Evolutionary conservation across 2,113 vertebrate genomes (phyloP).

Genomic region (Tragelaphus strepsiceros): DNA sequence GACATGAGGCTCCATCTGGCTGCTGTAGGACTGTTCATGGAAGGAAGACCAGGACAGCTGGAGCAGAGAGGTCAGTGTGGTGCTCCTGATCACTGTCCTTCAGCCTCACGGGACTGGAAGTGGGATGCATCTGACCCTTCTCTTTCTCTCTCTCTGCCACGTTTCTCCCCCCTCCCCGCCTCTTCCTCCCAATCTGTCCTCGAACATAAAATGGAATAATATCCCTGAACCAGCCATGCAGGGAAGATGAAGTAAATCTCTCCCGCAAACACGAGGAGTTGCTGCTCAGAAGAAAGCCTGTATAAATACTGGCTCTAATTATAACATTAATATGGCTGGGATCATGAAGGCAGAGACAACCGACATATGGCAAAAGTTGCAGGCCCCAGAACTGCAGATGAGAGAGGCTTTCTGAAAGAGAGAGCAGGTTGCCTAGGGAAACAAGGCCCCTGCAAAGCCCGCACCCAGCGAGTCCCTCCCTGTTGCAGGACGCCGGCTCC

Average conservation of each 20-base stretch:
- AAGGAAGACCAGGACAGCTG: rapidly evolving
- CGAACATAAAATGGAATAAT: conserved; percentile 10
- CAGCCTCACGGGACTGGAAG: neutral
- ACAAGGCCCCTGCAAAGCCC: neutral
- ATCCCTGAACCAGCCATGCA: neutral
- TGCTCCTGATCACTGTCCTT: rapidly evolving
- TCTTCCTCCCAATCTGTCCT: neutral
- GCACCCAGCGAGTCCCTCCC: neutral
- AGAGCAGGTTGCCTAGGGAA: conserved; percentile 57
- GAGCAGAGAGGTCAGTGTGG: rapidly evolving
- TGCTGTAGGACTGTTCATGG: too few relatives aligned
- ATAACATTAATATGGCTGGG: conserved; percentile 66
- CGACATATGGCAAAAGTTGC: conserved; percentile 61
- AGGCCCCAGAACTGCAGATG: conserved; percentile 50
- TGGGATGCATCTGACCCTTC: rapidly evolving
- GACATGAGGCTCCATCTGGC: neutral
- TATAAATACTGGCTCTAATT: conserved; percentile 62
- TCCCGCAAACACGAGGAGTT: neutral
- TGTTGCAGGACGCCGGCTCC: neutral
- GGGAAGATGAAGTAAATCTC: neutral
- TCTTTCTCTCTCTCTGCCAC: neutral
- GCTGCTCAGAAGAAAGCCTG: conserved; percentile 38
- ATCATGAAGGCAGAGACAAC: conserved; percentile 53
- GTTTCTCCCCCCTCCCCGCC: neutral
- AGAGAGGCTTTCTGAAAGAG: conserved; percentile 31